A percentile compares a stretch with the other conserved stretches of the same genome.
Evolutionary conservation across 30 jellyfish, hydroid and myxozoan genomes (phyloP).

Genomic region (Rhopilema esculentum): DNA sequence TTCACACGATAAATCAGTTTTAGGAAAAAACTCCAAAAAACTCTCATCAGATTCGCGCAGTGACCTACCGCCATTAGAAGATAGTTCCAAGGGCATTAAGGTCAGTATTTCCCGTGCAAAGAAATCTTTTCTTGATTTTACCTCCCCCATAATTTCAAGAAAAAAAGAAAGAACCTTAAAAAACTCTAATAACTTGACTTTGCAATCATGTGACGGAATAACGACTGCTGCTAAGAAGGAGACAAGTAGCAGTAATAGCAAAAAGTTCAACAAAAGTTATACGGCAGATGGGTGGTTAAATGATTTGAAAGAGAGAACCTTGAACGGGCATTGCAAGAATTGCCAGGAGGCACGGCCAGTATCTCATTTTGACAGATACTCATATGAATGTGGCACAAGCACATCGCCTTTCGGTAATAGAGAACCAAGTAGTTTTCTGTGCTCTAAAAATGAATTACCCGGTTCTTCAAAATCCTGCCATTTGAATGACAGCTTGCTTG

Average conservation of each 20-base stretch:
- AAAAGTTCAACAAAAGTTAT: not conserved
- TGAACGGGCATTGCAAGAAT: not conserved
- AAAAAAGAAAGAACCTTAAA: constrained; percentile 7
- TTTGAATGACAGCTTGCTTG: not conserved
- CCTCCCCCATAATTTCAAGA: constrained; percentile 45
- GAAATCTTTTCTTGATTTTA: constrained; percentile 24
- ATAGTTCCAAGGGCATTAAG: constrained; percentile 4
- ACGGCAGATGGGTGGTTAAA: not conserved
- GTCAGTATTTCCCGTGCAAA: constrained; percentile 37
- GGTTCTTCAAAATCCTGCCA: not conserved
- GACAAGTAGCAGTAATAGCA: not conserved
- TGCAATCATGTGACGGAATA: not conserved
- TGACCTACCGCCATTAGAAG: not conserved
- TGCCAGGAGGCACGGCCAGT: not conserved
- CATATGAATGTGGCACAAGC: not conserved
- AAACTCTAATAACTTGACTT: not conserved
- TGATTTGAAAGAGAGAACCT: not conserved
- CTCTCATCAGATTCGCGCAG: not conserved
- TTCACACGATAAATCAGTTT: not conserved
- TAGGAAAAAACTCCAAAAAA: not conserved
- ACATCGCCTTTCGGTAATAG: too few species aligned
- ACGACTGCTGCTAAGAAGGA: not conserved
- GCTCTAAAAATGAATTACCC: too few species aligned
- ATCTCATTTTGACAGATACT: not conserved
- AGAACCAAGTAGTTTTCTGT: too few species aligned